phyloP scores from a whole-genome alignment of 1,140 invertebrate species.

The Dendrolimus punctatus region DNA sequence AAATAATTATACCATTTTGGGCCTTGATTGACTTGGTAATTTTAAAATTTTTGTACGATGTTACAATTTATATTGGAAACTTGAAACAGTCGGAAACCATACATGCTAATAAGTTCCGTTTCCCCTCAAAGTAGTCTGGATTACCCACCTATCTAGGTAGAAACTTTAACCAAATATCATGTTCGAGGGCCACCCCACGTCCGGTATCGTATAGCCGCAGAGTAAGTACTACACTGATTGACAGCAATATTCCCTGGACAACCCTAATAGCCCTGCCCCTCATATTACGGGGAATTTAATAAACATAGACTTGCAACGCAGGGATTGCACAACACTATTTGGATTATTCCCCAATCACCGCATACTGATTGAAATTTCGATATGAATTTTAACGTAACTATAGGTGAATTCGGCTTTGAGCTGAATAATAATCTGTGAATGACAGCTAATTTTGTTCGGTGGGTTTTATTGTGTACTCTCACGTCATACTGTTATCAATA shows the following conservation, averaged over 20 bases:
- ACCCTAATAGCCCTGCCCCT: conserved; percentile 53
- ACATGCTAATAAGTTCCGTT: conserved; percentile 16
- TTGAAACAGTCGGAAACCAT: no score
- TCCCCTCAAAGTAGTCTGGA: conserved; percentile 14
- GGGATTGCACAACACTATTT: conserved; percentile 43
- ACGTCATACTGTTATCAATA: no score
- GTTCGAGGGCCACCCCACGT: conserved; percentile 25
- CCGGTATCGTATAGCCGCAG: conserved; percentile 38
- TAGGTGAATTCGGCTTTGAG: background rate
- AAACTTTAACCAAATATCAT: background rate
- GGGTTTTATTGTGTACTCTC: no score
- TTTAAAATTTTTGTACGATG: no score
- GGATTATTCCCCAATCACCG: conserved; percentile 35
- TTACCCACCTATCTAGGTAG: no score
- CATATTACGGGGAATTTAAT: conserved; percentile 56
- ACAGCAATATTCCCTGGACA: conserved; percentile 48
- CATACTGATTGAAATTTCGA: conserved; percentile 41
- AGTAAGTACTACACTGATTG: conserved; percentile 37
- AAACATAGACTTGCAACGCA: conserved; percentile 41
- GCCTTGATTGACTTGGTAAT: no score
- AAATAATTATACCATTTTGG: no score
- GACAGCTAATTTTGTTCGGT: no score
- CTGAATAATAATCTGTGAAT: background rate
- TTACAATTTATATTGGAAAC: no score
- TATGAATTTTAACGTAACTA: conserved; percentile 11